phyloP scores from a whole-genome alignment of 2,113 vertebrate species.

The Pogonocichla stellata region DNA sequence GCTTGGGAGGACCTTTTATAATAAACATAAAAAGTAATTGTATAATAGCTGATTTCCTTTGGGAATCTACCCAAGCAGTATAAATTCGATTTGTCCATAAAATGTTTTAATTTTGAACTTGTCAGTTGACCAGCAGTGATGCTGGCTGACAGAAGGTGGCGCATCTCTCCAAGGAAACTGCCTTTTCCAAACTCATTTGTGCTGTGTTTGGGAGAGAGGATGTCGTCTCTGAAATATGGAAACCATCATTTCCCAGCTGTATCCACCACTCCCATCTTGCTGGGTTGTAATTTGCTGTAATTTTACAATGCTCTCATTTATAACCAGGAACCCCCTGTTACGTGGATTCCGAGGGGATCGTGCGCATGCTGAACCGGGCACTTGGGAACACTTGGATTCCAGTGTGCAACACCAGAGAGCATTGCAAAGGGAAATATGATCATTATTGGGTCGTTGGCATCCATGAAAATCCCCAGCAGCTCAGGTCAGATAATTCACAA shows the following conservation, averaged over 20 bases:
- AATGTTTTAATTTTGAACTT: not conserved
- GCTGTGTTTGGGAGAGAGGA: not conserved
- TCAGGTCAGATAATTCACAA: conserved; percentile 78
- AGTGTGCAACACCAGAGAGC: conserved; percentile 86
- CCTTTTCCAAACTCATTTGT: not conserved
- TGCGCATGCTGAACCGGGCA: conserved; percentile 88
- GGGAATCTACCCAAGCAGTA: not conserved
- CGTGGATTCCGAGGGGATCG: conserved; percentile 87
- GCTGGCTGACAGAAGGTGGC: conserved; percentile 48
- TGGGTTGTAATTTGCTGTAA: not conserved
- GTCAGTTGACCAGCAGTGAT: not conserved
- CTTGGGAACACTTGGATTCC: conserved; percentile 89
- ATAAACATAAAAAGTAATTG: not conserved
- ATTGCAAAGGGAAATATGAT: conserved; percentile 92
- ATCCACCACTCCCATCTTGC: not conserved
- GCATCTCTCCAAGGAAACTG: not conserved
- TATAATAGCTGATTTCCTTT: not conserved
- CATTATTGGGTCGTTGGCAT: conserved; percentile 95
- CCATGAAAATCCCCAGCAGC: conserved; percentile 93
- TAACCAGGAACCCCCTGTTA: conserved; percentile 86
- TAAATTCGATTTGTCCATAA: not conserved
- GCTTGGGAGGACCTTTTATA: not conserved
- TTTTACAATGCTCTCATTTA: not conserved
- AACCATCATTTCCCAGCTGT: not conserved
- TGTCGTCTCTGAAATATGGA: fast-evolving